These are phyloP conservation scores for Halictus ligatus DNA, from an alignment of 2,888 invertebrate genomes.

Conservation along the genomic window DNA sequence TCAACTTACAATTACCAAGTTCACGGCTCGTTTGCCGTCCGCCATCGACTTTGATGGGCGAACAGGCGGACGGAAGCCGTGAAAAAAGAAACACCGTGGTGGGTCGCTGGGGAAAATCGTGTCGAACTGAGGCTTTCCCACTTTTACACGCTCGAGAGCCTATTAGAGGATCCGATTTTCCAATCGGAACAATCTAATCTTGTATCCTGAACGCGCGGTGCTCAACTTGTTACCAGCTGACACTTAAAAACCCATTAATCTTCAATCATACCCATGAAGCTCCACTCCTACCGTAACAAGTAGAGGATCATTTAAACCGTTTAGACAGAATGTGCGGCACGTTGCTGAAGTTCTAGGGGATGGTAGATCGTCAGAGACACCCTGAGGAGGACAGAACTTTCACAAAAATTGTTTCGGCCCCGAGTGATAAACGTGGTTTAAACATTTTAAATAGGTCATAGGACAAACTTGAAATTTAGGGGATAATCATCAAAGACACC, in stretches of 20 bases:
- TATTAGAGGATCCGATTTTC: background rate
- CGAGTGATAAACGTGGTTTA: background rate
- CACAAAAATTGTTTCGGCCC: background rate
- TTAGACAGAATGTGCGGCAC: fast-evolving
- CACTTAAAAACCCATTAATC: background rate
- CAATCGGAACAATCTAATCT: background rate
- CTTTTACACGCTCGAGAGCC: background rate
- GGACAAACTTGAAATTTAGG: background rate
- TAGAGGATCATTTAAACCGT: background rate
- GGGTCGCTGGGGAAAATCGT: constrained; percentile 27
- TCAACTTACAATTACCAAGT: constrained; percentile 70
- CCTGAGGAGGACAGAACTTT: background rate
- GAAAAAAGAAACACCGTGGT: constrained; percentile 21
- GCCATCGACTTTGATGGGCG: constrained; percentile 50
- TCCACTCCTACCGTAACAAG: background rate
- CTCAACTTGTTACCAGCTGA: background rate
- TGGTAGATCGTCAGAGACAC: background rate
- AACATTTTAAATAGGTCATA: background rate
- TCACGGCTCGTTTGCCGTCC: constrained; percentile 66
- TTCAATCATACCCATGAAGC: background rate
- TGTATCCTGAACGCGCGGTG: background rate
- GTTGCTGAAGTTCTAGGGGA: background rate
- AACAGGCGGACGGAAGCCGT: constrained; percentile 49
- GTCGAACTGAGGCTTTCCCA: constrained; percentile 7
- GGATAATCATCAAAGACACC: background rate